Conservation (phyloP, 2,888 invertebrate species). For the Tyria jacobaeae region DNA sequence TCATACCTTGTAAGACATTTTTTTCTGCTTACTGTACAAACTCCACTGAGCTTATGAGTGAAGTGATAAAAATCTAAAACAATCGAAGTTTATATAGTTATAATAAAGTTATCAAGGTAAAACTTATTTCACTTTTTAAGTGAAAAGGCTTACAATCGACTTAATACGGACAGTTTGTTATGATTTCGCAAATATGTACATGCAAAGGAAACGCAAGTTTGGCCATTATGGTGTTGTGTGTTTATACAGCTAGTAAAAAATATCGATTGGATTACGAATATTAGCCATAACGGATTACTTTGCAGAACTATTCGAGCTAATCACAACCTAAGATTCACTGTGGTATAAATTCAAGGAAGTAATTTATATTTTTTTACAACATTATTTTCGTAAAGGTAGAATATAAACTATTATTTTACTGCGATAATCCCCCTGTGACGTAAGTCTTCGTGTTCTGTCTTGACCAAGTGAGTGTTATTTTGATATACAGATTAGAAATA, state of each 20-base stretch:
- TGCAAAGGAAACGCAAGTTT: slow-evolving; percentile 13
- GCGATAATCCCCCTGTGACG: too few relatives aligned
- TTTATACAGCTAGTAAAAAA: not conserved
- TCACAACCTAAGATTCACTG: too few relatives aligned
- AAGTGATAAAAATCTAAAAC: slow-evolving; percentile 38
- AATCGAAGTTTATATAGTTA: slow-evolving; percentile 32
- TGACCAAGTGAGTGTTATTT: too few relatives aligned
- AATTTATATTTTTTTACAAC: too few relatives aligned
- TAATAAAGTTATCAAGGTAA: slow-evolving; percentile 28
- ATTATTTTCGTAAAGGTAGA: too few relatives aligned
- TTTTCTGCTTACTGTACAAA: slow-evolving; percentile 4
- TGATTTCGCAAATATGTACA: slow-evolving; percentile 1
- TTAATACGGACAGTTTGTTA: not conserved
- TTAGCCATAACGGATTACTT: not conserved
- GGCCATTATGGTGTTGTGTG: not conserved
- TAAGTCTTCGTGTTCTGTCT: too few relatives aligned
- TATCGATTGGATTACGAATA: not conserved
- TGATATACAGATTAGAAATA: too few relatives aligned
- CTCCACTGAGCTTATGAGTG: slow-evolving; percentile 18
- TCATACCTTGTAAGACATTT: not conserved
- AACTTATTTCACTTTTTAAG: slow-evolving; percentile 20
- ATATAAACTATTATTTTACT: too few relatives aligned
- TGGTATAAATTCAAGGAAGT: too few relatives aligned
- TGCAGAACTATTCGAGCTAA: too few relatives aligned
- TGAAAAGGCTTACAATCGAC: slow-evolving; percentile 3